Evolutionary conservation across 2,888 invertebrate genomes (phyloP), one percentile per base, ranked within the genome.

Genomic region (Epirrita christyi): DNA sequence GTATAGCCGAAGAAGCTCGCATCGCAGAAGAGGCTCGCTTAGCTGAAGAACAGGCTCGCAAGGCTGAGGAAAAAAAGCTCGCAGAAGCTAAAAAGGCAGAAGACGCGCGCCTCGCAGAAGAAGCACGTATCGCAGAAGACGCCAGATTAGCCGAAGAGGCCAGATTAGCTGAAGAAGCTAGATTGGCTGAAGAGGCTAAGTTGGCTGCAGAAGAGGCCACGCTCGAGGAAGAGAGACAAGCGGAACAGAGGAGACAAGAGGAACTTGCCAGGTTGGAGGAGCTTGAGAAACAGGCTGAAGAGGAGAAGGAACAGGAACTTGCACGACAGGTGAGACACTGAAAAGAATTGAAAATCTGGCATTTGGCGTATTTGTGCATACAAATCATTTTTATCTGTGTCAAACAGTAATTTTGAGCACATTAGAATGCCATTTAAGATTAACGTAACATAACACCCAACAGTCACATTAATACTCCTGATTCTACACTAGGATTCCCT

Each of bases 271-370:
- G 92, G 62, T 81, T 94, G 62, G 94, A 93, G 70, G 94, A 94
- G 74, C 83, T 94, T 40, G 94, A 94, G 54, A 92, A 90, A 68
- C 93, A 94, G 70, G 94, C 94, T 0, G 93, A 94, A 73, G 94
- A 94, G 72, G 94, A 94, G 71, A 92, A 93, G 21, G 95, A 95
- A 83, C 94, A 88, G 6, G 95, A 95, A 75, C 91, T 95, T 64
- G 95, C 94, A 47, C 89, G 95, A 72, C 95, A 95, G 86, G 92
- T 92, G 72, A 59, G 36, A 66, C 14, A 38, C 6, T 42, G 11
- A 10, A 27, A 42, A 43, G 4, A 36, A 36, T 11, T 13, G 2
- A 2, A 21, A 21, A 4, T 21, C 21, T 4, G 21, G 4, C 4
- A 21, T 21, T 3, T 21, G n/a, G n/a, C n/a, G n/a, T 21, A 21